These are phyloP conservation scores for Tachypleus tridentatus DNA, from an alignment of 1,140 invertebrate genomes.

Conservation along the genomic window DNA sequence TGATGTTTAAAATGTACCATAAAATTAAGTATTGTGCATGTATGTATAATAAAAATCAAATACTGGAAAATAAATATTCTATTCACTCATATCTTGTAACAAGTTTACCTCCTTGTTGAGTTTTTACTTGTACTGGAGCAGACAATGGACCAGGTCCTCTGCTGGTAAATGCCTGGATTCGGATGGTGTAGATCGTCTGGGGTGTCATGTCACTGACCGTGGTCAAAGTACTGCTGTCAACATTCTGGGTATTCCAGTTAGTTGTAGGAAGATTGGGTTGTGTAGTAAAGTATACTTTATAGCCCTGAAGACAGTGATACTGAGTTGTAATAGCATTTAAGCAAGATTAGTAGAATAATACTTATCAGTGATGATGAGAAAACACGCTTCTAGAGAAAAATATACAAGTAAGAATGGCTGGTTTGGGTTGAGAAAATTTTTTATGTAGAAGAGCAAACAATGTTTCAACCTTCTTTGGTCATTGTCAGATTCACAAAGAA, in stretches of 20 bases:
- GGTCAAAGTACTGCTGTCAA: constrained; percentile 83
- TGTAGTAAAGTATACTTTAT: constrained; percentile 96
- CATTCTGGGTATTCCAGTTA: constrained; percentile 82
- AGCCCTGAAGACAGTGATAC: constrained; percentile 43
- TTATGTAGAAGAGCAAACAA: too few relatives aligned
- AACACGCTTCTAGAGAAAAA: too few relatives aligned
- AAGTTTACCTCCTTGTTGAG: constrained; percentile 67
- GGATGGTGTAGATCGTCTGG: constrained; percentile 82
- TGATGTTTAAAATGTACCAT: too few relatives aligned
- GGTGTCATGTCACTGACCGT: constrained; percentile 82
- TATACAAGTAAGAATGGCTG: too few relatives aligned
- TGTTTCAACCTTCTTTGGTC: too few relatives aligned
- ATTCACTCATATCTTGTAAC: background rate
- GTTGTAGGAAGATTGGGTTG: constrained; percentile 72
- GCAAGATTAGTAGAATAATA: too few relatives aligned
- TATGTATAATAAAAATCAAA: too few relatives aligned
- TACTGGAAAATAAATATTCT: background rate
- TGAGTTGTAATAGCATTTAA: too few relatives aligned
- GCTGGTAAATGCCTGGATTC: constrained; percentile 79
- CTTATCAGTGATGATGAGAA: too few relatives aligned
- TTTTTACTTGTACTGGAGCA: constrained; percentile 88
- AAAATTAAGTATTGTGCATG: too few relatives aligned
- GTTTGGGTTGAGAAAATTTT: too few relatives aligned
- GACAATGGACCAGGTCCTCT: constrained; percentile 84
- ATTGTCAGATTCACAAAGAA: too few relatives aligned